Evolutionary conservation across 2,113 vertebrate genomes (phyloP).

Genomic region (Girardinichthys multiradiatus): DNA sequence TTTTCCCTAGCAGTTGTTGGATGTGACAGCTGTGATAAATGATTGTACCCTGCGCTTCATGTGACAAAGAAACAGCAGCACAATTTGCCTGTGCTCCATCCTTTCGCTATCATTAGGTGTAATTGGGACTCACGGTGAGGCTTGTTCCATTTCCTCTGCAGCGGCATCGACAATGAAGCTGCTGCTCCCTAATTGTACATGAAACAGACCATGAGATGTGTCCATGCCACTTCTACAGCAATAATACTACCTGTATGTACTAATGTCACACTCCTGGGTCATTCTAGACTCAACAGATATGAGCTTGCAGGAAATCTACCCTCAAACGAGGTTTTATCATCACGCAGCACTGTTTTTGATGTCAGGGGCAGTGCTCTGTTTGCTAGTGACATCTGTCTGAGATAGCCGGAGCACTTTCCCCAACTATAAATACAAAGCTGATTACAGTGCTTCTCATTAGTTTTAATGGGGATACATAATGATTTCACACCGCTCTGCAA

Average conservation of each 20-base stretch:
- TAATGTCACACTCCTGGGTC: conserved; percentile 34
- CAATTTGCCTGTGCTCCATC: conserved; percentile 79
- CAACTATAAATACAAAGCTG: conserved; percentile 42
- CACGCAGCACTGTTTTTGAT: conserved; percentile 51
- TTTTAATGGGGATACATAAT: conserved; percentile 67
- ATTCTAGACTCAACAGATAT: conserved; percentile 47
- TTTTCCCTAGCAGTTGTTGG: conserved; percentile 75
- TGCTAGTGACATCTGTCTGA: conserved; percentile 62
- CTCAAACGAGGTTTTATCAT: conserved; percentile 28
- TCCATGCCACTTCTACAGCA: conserved; percentile 50
- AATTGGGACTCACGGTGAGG: conserved; percentile 78
- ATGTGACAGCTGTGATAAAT: conserved; percentile 79
- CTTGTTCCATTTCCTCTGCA: conserved; percentile 53
- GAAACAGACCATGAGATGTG: conserved; percentile 44
- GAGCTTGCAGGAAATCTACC: conserved; percentile 34
- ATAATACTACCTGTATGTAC: conserved; percentile 25
- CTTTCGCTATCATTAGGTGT: conserved; percentile 80
- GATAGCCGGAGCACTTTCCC: conserved; percentile 27
- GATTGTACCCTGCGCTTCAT: conserved; percentile 65
- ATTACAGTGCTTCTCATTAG: conserved; percentile 73
- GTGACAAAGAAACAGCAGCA: conserved; percentile 75
- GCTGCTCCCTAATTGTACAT: conserved; percentile 60
- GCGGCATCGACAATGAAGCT: conserved; percentile 52
- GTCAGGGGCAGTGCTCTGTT: conserved; percentile 27
- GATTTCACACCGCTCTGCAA: conserved; percentile 67